Base-by-base conservation (phyloP, 2,888 invertebrate genomes). In the Pyrochroa serraticornis region DNA sequence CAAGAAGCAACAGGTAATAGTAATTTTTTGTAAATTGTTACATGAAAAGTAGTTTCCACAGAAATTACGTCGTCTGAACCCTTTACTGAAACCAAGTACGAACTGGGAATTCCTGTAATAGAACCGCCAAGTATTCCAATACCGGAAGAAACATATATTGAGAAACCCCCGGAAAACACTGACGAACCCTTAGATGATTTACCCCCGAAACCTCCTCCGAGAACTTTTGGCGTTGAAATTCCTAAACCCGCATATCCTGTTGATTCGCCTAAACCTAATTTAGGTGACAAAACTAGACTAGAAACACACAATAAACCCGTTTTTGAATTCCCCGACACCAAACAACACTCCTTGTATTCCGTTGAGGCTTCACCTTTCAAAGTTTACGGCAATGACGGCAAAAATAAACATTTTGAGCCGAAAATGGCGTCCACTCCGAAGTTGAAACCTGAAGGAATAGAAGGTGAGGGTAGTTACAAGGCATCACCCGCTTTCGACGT, bases 191-290 rank as follows among this genome's bases (percentile, higher is more conserved):
- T 49, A 45, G 63, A 51, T 2, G 74, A 76, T 49, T 69, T 77
- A 30, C 79, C 79, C 5, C 79, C 79, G 1, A 79, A 78, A 71
- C 78, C 78, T 12, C 79, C 79, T 39, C 78, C 79, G 39, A 68
- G 74, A 51, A 74, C 69, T 49, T 66, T 70, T 30, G 60, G 62
- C 34, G 32, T 61, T 34, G 74, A 75, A 43, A 45, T 61, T 7
- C 60, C 68, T 8, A 77, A 75, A 62, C 75, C 76, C 3, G 72
- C 70, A 12, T 75, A 75, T 61, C 74, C 75, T 0, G 57, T 67
- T 0, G 74, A 75, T 60, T 72, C 74, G 12, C 74, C 76, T 1
- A 77, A 77, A 65, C 75, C 75, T 7, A 64, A 66, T 53, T 41
- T 71, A 43, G 33, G 64, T 1, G 66, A 69, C 10, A 56, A 52